Conservation (phyloP, 2,113 vertebrate genomes). For the Hemichromis elongatus region DNA sequence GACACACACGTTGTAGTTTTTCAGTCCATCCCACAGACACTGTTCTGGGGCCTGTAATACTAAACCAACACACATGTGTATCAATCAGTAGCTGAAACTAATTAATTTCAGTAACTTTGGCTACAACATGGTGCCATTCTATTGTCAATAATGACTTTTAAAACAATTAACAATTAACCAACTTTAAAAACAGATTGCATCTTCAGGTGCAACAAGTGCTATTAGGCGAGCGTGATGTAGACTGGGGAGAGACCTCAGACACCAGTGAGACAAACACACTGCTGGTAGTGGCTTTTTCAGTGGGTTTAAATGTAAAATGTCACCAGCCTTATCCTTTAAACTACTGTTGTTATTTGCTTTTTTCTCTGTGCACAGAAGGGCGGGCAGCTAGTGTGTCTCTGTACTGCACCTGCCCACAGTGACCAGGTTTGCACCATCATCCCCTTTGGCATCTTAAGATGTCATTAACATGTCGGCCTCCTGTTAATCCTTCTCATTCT, state of each 20-base stretch:
- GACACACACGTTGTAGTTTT: not conserved
- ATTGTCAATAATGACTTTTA: not conserved
- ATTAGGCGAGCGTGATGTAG: not conserved
- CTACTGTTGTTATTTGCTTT: not conserved
- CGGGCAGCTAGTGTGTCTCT: not conserved
- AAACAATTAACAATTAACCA: not conserved
- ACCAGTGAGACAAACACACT: not conserved
- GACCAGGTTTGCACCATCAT: not conserved
- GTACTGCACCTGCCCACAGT: not conserved
- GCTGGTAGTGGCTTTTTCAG: not conserved
- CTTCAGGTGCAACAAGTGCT: not conserved
- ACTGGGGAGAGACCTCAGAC: not conserved
- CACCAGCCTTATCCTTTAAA: not conserved
- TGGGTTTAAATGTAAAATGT: not conserved
- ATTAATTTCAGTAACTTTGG: not conserved
- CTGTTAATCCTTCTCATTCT: not conserved
- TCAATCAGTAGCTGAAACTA: not conserved
- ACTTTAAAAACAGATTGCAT: not conserved
- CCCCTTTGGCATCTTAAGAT: not conserved
- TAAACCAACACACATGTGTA: not conserved
- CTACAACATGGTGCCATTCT: fast-evolving
- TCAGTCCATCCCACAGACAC: not conserved
- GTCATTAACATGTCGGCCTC: not conserved
- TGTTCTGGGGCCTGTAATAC: not conserved
- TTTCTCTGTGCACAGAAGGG: not conserved